phyloP scores from a whole-genome alignment of 2,113 vertebrate species.

The Platichthys stellatus region DNA sequence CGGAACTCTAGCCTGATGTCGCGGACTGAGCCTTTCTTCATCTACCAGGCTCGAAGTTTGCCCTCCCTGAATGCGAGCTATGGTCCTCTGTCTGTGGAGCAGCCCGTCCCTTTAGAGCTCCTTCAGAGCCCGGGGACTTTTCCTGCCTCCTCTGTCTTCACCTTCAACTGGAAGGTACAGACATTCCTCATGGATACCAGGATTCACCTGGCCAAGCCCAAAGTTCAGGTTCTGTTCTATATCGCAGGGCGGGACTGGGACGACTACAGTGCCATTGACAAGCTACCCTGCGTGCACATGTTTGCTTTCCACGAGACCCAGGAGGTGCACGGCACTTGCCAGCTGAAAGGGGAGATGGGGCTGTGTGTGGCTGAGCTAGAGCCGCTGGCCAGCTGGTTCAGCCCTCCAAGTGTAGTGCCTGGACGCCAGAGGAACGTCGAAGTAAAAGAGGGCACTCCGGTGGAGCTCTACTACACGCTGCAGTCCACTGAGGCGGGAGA shows the following conservation, averaged over 20 bases:
- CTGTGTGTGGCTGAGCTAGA: constrained; percentile 91
- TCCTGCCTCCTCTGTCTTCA: constrained; percentile 81
- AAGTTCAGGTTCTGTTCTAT: constrained; percentile 92
- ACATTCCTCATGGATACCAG: constrained; percentile 86
- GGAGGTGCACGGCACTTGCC: constrained; percentile 89
- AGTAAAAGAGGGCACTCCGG: constrained; percentile 82
- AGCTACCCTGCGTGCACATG: constrained; percentile 90
- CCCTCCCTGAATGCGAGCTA: constrained; percentile 89
- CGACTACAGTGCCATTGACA: constrained; percentile 81
- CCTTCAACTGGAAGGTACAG: constrained; percentile 91
- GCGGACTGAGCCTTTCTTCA: constrained; percentile 89
- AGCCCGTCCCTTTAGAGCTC: constrained; percentile 86
- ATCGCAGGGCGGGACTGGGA: constrained; percentile 92
- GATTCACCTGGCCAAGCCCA: constrained; percentile 86
- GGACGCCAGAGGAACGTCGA: constrained; percentile 84
- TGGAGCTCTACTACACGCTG: constrained; percentile 94
- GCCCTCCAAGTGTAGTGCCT: constrained; percentile 76
- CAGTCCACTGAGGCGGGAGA: constrained; percentile 81
- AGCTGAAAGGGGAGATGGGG: constrained; percentile 86
- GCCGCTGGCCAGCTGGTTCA: constrained; percentile 89
- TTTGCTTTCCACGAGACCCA: constrained; percentile 93
- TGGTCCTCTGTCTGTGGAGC: constrained; percentile 88
- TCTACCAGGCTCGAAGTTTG: constrained; percentile 85
- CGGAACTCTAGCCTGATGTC: constrained; percentile 91
- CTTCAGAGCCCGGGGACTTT: constrained; percentile 79